Conservation (phyloP, 2,797 vertebrate genomes). For the Periophthalmus magnuspinnatus region DNA sequence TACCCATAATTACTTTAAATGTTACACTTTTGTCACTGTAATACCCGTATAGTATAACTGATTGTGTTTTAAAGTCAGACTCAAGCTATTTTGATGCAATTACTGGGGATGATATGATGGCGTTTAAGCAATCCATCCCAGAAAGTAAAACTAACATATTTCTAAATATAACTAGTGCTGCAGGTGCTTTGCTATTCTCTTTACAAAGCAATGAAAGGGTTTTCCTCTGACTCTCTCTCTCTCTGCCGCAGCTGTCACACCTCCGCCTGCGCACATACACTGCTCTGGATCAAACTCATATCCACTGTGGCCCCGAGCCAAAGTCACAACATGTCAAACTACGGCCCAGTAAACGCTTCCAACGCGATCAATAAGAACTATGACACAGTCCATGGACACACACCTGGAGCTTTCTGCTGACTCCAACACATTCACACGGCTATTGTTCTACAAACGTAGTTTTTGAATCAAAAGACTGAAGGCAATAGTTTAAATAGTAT, state of each 20-base stretch:
- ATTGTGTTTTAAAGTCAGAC: slow-evolving; percentile 10
- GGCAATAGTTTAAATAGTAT: background rate
- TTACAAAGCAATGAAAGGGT: slow-evolving; percentile 54
- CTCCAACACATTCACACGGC: background rate
- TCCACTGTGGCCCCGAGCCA: slow-evolving; percentile 43
- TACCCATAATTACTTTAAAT: slow-evolving; percentile 16
- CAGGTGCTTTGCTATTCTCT: slow-evolving; percentile 52
- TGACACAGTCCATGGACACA: slow-evolving; percentile 21
- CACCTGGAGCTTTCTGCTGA: slow-evolving; percentile 29
- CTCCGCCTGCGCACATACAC: slow-evolving; percentile 4
- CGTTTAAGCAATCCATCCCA: slow-evolving; percentile 13
- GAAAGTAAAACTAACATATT: slow-evolving; percentile 9
- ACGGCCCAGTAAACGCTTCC: slow-evolving; percentile 22
- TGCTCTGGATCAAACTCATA: slow-evolving; percentile 47
- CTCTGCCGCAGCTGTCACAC: slow-evolving; percentile 30
- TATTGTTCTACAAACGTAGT: background rate
- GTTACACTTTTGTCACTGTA: background rate
- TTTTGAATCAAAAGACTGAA: background rate
- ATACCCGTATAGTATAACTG: background rate
- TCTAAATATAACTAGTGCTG: slow-evolving; percentile 33
- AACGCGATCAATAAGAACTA: slow-evolving; percentile 27
- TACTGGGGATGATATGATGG: slow-evolving; percentile 16
- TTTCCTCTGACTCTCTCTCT: slow-evolving; percentile 37
- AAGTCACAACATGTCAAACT: slow-evolving; percentile 33
- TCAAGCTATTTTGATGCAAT: background rate